Evolutionary conservation across 2,888 invertebrate genomes (phyloP).

Genomic region (Sialis lutaria): DNA sequence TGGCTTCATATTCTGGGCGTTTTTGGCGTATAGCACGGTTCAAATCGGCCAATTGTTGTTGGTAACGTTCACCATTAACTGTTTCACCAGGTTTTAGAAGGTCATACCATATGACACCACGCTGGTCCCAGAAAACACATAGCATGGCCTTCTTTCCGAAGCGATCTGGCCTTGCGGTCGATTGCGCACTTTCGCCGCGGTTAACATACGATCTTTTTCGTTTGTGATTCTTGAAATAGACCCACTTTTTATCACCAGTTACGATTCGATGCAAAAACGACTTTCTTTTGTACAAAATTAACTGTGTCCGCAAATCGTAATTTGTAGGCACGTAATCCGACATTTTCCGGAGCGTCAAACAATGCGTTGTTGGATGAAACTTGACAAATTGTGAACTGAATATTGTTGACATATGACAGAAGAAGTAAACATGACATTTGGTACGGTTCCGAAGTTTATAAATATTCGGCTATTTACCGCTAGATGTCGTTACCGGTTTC

Average conservation of each 20-base stretch:
- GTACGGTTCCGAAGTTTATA: too few relatives aligned
- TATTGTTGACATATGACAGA: too few relatives aligned
- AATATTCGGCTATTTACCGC: too few relatives aligned
- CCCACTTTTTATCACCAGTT: too few relatives aligned
- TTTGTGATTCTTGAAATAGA: neutral
- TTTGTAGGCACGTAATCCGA: too few relatives aligned
- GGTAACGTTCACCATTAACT: neutral
- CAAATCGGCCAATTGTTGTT: conserved; percentile 2
- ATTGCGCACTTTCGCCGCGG: neutral
- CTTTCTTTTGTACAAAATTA: neutral
- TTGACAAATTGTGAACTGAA: too few relatives aligned
- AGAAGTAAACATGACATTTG: too few relatives aligned
- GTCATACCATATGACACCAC: neutral
- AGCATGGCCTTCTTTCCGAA: neutral
- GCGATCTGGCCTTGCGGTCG: neutral
- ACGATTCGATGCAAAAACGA: neutral
- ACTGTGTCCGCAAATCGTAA: too few relatives aligned
- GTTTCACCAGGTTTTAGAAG: too few relatives aligned
- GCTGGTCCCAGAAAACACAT: neutral
- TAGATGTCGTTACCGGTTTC: too few relatives aligned
- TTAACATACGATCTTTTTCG: neutral
- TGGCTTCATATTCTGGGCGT: neutral
- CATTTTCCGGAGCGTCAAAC: too few relatives aligned
- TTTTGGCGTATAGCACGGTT: conserved; percentile 2
- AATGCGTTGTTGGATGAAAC: too few relatives aligned